Evolutionary conservation across 92 coral and sea anemone genomes (phyloP).

Genomic region (Paramuricea clavata): DNA sequence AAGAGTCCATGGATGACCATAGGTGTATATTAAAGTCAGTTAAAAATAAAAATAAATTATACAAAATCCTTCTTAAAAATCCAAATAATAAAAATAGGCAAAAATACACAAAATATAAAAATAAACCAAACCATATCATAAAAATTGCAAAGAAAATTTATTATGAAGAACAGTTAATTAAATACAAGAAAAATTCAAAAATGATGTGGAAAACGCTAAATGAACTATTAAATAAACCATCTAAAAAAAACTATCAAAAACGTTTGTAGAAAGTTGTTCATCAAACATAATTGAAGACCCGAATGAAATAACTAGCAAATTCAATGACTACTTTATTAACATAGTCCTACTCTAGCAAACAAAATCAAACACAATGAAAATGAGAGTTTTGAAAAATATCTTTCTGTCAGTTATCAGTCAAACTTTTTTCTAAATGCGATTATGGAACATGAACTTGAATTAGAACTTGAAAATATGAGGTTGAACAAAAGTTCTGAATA

Average conservation of each 20-base stretch:
- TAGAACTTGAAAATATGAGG: too few relatives aligned
- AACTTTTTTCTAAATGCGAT: too few relatives aligned
- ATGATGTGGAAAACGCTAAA: neutral
- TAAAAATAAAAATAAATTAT: too few relatives aligned
- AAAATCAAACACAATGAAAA: neutral
- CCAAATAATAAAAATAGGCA: neutral
- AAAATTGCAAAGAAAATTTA: neutral
- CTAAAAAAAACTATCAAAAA: neutral
- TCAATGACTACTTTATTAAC: neutral
- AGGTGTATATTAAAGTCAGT: neutral
- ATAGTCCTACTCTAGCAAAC: neutral
- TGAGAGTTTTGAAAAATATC: neutral
- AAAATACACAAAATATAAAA: neutral
- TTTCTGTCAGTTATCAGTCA: too few relatives aligned
- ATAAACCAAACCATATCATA: neutral
- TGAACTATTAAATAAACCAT: neutral
- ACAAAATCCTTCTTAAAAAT: neutral
- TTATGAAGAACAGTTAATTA: neutral
- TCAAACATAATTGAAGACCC: neutral
- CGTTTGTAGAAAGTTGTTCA: neutral
- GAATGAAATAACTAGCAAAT: neutral
- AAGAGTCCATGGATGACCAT: neutral
- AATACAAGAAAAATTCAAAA: neutral
- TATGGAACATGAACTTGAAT: too few relatives aligned
- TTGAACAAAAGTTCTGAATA: too few relatives aligned